These are phyloP conservation scores for Dipodomys merriami DNA, from an alignment of 2,113 vertebrate species.

Conservation along the genomic window DNA sequence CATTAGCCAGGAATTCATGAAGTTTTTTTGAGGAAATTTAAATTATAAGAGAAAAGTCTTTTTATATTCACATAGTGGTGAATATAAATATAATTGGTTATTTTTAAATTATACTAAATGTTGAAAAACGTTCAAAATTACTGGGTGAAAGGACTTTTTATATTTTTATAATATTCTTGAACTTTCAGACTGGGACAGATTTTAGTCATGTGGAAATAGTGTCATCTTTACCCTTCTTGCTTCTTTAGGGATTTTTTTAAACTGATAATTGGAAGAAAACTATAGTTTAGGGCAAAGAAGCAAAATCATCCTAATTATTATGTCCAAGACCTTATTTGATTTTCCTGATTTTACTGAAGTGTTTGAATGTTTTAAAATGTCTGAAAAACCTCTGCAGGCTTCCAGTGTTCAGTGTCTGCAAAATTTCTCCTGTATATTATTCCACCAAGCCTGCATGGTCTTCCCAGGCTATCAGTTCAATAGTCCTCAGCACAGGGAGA, in stretches of 20 bases:
- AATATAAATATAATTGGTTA: neutral
- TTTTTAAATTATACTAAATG: neutral
- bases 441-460: neutral
- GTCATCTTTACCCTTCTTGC: neutral
- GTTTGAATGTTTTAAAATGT: neutral
- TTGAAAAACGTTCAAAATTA: neutral
- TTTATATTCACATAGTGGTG: neutral
- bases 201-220: neutral
- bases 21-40: constrained; percentile 23
- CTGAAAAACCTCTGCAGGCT: neutral
- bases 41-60: neutral
- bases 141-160: neutral
- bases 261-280: neutral
- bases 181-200: neutral
- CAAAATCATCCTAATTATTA: neutral
- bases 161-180: neutral
- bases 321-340: neutral
- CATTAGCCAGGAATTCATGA: neutral
- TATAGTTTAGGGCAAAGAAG: neutral
- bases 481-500: neutral
- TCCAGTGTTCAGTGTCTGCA: neutral
- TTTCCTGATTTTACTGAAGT: neutral
- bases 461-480: neutral
- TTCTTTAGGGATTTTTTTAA: neutral
- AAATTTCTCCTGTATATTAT: neutral